Conservation (phyloP, 2,797 vertebrate genomes). For the Ceyx erithaca region DNA sequence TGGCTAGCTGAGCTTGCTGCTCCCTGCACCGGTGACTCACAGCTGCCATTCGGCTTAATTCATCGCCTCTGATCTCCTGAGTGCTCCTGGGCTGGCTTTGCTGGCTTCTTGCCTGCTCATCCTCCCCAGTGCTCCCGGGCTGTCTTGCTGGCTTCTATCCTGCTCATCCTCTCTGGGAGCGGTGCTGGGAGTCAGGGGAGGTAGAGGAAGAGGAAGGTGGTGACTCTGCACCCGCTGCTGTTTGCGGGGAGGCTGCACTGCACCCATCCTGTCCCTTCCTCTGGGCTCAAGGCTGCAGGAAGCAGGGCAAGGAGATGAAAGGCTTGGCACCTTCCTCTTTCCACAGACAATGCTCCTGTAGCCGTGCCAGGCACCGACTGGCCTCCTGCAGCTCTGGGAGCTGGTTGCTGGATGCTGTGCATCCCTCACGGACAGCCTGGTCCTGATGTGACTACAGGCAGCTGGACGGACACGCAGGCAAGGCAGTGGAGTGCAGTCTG, state of each 20-base stretch:
- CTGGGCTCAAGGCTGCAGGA: neutral
- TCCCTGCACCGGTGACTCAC: neutral
- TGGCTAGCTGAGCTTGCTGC: neutral
- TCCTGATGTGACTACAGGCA: neutral
- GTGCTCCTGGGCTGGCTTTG: neutral
- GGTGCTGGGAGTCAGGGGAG: neutral
- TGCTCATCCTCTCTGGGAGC: neutral
- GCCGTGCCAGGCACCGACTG: neutral
- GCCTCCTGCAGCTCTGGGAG: neutral
- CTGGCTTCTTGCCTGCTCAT: neutral
- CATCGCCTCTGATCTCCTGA: neutral
- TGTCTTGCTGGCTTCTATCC: neutral
- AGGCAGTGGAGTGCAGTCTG: neutral
- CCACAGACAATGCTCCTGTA: neutral
- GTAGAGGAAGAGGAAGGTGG: constrained; percentile 21
- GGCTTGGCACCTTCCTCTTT: neutral
- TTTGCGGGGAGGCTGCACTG: neutral
- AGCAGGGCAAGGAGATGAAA: neutral
- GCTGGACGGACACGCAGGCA: neutral
- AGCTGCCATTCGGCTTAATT: constrained; percentile 36
- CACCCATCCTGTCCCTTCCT: neutral
- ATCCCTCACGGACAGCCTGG: neutral
- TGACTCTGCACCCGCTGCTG: neutral
- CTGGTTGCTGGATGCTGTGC: neutral
- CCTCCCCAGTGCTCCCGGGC: neutral